These are phyloP conservation scores for Suncus etruscus DNA, from an alignment of 2,113 vertebrate genomes.

Conservation along the genomic window DNA sequence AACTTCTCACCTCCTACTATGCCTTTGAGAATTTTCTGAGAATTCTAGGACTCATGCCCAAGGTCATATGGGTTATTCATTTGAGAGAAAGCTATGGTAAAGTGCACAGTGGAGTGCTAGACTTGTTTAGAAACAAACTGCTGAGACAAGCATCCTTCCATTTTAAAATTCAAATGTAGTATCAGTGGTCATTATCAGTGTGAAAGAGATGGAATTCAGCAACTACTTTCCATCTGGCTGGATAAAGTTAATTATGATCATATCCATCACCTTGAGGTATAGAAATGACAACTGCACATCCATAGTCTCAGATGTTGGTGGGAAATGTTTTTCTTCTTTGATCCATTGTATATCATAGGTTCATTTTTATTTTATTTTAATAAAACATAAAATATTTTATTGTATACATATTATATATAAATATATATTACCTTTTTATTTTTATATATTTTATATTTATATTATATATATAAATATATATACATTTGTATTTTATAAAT, in stretches of 20 bases:
- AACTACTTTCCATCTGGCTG: not conserved
- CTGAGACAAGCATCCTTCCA: conserved; percentile 51
- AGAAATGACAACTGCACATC: not conserved
- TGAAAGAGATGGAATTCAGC: not conserved
- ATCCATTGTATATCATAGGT: not conserved
- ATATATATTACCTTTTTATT: too few relatives aligned
- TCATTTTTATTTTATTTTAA: not conserved
- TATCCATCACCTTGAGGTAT: not conserved
- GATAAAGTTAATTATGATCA: not conserved
- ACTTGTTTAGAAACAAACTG: conserved; percentile 21
- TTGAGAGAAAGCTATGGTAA: not conserved
- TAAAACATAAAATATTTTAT: not conserved
- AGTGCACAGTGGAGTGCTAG: not conserved
- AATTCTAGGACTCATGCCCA: not conserved
- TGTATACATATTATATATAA: not conserved
- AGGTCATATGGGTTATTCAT: not conserved
- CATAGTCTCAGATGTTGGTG: not conserved
- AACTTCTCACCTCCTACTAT: not conserved
- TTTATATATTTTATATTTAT: not conserved
- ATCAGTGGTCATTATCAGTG: not conserved
- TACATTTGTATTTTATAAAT: too few relatives aligned
- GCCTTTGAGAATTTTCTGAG: not conserved
- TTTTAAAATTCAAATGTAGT: conserved; percentile 35
- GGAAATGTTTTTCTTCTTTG: conserved; percentile 24
- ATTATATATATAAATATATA: not conserved